Percentiles rank a stretch among this genome's conserved stretches.
phyloP scores from a whole-genome alignment of 2,888 invertebrate genomes.

The Teleogryllus oceanicus region DNA sequence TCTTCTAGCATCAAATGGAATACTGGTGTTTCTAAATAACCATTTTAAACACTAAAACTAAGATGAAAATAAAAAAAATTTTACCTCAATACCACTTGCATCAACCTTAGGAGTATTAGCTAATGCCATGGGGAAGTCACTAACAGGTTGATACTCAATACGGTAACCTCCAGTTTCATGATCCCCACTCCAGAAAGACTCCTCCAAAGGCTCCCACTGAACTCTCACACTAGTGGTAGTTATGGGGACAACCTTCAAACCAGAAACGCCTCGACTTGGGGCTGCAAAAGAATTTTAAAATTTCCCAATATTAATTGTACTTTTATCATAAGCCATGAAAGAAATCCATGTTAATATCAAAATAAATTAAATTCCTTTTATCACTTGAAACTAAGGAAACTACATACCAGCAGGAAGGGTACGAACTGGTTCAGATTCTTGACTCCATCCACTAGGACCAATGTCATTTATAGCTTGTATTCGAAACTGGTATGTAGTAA shows the following conservation, averaged over 20 bases:
- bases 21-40: too few relatives aligned
- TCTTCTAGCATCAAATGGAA: too few relatives aligned
- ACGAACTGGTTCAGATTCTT: slow-evolving; percentile 79
- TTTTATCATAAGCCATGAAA: neutral
- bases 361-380: slow-evolving; percentile 28
- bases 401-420: slow-evolving; percentile 75
- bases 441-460: slow-evolving; percentile 88
- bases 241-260: slow-evolving; percentile 84
- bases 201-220: slow-evolving; percentile 78
- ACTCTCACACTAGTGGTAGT: slow-evolving; percentile 93
- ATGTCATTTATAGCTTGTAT: slow-evolving; percentile 95
- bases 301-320: neutral
- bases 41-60: too few relatives aligned
- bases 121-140: slow-evolving; percentile 81
- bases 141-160: slow-evolving; percentile 81
- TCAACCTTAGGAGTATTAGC: slow-evolving; percentile 81
- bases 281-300: slow-evolving; percentile 52
- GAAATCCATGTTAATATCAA: neutral
- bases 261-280: slow-evolving; percentile 77
- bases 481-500: slow-evolving; percentile 84
- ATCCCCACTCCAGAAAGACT: slow-evolving; percentile 84
- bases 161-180: slow-evolving; percentile 82
- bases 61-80: slow-evolving; percentile 40
- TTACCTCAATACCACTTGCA: slow-evolving; percentile 73
- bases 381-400: slow-evolving; percentile 22